Evolutionary conservation across 1,140 invertebrate genomes (phyloP).

Genomic region (Temnothorax longispinosus): DNA sequence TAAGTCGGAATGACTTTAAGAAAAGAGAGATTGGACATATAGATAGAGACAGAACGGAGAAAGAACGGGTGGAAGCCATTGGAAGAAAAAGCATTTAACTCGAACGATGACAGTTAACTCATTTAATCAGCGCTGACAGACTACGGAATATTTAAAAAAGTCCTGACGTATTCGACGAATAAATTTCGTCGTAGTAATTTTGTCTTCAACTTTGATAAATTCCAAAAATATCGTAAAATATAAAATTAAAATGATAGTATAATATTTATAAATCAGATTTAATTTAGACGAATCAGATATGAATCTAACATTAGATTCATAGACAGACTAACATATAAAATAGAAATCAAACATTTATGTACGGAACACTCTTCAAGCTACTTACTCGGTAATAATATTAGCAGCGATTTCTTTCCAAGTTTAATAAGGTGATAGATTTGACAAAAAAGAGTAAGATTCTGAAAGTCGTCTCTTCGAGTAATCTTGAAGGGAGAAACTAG

Average conservation of each 20-base stretch:
- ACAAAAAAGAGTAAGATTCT: not conserved
- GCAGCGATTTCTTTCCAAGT: not conserved
- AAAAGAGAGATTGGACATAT: conserved; percentile 21
- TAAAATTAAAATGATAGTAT: not conserved
- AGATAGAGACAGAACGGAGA: not conserved
- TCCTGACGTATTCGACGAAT: not conserved
- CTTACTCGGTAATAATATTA: not conserved
- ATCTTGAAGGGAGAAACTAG: conserved; percentile 1
- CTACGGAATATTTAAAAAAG: conserved; percentile 1
- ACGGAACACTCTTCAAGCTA: not conserved
- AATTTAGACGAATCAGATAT: not conserved
- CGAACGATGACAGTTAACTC: conserved; percentile 8
- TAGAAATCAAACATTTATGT: not conserved
- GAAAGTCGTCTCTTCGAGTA: not conserved
- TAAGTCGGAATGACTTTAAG: conserved; percentile 39
- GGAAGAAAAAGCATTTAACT: conserved; percentile 11
- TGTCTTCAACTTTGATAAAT: not conserved
- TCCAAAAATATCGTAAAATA: too few relatives aligned
- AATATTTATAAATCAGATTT: not conserved
- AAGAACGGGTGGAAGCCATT: not conserved
- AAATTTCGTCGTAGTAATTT: not conserved
- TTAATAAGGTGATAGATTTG: conserved; percentile 7
- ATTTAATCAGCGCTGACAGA: conserved; percentile 13
- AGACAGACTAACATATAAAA: not conserved
- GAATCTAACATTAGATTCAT: not conserved